These are phyloP conservation scores for Drosophila greeni DNA, from an alignment of 2,888 invertebrate species.

Conservation along the genomic window DNA sequence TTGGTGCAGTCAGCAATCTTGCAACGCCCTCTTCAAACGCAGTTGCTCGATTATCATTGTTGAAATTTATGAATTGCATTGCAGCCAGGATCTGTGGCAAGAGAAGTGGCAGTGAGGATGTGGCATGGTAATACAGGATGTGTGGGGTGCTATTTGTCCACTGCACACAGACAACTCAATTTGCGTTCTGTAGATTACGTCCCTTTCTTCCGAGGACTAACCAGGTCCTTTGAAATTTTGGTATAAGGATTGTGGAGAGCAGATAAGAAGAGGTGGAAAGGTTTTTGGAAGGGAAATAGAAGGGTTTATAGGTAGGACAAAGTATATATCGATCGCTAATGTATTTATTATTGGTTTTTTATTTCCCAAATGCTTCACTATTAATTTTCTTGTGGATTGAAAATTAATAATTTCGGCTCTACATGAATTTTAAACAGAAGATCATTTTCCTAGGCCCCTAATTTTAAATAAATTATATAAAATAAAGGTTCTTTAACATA, in stretches of 20 bases:
- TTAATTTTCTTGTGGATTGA: no score
- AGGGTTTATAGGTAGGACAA: neutral
- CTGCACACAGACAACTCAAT: constrained; percentile 44
- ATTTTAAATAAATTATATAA: no score
- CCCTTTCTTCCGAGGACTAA: neutral
- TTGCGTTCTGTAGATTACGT: constrained; percentile 34
- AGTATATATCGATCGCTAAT: neutral
- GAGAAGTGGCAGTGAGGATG: neutral
- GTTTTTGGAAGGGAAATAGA: neutral
- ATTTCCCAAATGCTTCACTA: no score
- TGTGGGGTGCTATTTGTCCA: constrained; percentile 31
- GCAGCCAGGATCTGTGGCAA: constrained; percentile 27
- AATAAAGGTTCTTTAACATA: no score
- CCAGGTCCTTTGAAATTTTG: neutral
- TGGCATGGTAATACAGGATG: neutral
- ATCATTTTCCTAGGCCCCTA: no score
- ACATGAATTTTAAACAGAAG: no score
- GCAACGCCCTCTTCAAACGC: constrained; percentile 47
- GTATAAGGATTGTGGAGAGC: neutral
- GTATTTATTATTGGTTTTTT: no score
- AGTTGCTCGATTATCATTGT: constrained; percentile 67
- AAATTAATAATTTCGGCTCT: no score
- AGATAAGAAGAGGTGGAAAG: neutral
- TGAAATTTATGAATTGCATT: constrained; percentile 70
- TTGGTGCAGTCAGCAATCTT: constrained; percentile 50